Percentiles rank a stretch among this genome's conserved stretches.
These are phyloP conservation scores for Holothuria glaberrima DNA, from an alignment of 35 echinoderm and acorn worm genomes.

Conservation along the genomic window DNA sequence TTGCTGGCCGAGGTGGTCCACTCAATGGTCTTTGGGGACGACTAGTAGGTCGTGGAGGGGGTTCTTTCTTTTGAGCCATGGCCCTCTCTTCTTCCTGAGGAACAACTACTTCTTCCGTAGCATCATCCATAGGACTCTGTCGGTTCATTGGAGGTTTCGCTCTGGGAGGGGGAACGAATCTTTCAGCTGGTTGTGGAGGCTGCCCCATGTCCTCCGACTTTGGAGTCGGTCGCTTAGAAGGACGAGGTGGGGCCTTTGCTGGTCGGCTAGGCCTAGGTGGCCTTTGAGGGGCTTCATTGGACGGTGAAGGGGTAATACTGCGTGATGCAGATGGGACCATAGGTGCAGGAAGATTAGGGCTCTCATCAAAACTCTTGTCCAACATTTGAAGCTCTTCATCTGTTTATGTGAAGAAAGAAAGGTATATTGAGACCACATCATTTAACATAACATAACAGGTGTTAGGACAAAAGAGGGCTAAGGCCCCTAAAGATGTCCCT, in stretches of 20 bases:
- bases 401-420: not conserved
- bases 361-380: conserved; percentile 14
- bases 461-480: too few species aligned
- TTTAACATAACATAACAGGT: too few species aligned
- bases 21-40: conserved; percentile 53
- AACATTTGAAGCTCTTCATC: conserved; percentile 69
- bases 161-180: conserved; percentile 2
- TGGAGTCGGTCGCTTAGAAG: conserved; percentile 20
- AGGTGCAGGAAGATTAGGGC: conserved; percentile 54
- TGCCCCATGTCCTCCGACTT: not conserved
- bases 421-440: too few species aligned
- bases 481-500: too few species aligned
- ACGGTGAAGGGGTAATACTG: conserved; percentile 23
- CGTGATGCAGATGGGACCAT: conserved; percentile 40
- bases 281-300: conserved; percentile 24
- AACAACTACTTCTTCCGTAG: not conserved
- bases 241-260: conserved; percentile 56
- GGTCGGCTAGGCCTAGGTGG: conserved; percentile 61
- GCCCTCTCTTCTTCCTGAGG: not conserved
- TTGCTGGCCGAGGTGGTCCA: conserved; percentile 54
- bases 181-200: conserved; percentile 15
- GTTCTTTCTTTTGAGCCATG: conserved; percentile 36
- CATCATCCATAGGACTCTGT: not conserved
- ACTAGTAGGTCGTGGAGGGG: conserved; percentile 48
- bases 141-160: conserved; percentile 3